Conservation (phyloP, 2,113 vertebrate genomes). For the Cavia porcellus region DNA sequence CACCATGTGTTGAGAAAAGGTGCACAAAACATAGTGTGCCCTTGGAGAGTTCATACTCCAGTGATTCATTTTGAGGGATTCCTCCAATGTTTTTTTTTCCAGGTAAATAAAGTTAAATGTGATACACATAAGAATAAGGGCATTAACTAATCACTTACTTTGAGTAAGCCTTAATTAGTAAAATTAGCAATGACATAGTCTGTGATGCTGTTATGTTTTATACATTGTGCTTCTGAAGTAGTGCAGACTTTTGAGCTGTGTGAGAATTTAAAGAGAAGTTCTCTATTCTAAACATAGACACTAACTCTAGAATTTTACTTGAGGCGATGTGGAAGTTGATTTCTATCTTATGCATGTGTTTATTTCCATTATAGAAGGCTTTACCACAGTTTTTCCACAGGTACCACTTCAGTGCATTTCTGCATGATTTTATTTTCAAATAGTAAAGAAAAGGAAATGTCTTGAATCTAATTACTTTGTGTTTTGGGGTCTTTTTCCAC, state of each 20-base stretch:
- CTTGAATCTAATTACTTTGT: slow-evolving; percentile 59
- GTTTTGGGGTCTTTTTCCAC: not conserved
- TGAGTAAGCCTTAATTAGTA: slow-evolving; percentile 7
- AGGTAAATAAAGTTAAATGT: slow-evolving; percentile 48
- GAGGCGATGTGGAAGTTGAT: slow-evolving; percentile 34
- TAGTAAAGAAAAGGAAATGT: slow-evolving; percentile 42
- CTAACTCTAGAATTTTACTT: not conserved
- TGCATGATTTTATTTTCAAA: slow-evolving; percentile 13
- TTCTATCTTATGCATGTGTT: not conserved
- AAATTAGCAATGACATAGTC: slow-evolving; percentile 47
- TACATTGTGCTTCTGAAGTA: not conserved
- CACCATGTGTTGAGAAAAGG: not conserved
- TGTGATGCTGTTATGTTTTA: not conserved
- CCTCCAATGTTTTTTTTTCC: slow-evolving; percentile 8
- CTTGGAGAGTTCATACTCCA: not conserved
- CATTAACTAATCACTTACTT: slow-evolving; percentile 35
- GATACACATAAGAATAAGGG: not conserved
- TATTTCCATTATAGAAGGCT: not conserved
- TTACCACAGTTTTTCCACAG: slow-evolving; percentile 23
- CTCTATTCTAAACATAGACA: not conserved
- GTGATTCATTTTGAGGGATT: not conserved
- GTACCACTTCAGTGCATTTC: not conserved
- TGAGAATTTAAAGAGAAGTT: not conserved
- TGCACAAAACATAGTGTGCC: not conserved
- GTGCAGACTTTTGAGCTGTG: not conserved